Conservation (phyloP, 2,888 invertebrate species). For the Falcaria lacertinaria region DNA sequence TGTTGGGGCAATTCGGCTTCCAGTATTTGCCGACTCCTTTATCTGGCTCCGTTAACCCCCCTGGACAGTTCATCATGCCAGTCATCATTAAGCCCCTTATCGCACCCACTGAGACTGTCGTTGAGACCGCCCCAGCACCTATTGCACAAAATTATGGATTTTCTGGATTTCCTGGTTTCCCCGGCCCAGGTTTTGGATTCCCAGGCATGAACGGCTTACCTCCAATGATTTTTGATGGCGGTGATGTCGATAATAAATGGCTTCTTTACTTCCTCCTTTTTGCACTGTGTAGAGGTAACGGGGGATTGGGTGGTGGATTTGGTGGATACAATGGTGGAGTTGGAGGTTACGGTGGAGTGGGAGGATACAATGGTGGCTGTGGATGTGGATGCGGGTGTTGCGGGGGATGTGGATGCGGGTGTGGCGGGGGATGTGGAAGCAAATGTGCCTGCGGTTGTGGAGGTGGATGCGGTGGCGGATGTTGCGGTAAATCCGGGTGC, state of each 20-base stretch:
- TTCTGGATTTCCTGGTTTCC: slow-evolving; percentile 12
- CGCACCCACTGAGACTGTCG: slow-evolving; percentile 20
- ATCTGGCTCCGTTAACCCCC: background rate
- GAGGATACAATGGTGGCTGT: slow-evolving; percentile 10
- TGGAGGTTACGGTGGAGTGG: slow-evolving; percentile 14
- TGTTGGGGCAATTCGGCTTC: background rate
- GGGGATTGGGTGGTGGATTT: slow-evolving; percentile 12
- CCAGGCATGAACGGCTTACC: slow-evolving; percentile 23
- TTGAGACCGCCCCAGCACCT: slow-evolving; percentile 14
- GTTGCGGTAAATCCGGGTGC: background rate
- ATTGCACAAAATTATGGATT: slow-evolving; percentile 14
- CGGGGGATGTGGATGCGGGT: background rate
- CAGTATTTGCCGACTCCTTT: background rate
- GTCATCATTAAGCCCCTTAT: slow-evolving; percentile 42
- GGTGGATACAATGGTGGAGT: slow-evolving; percentile 14
- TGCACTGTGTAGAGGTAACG: slow-evolving; percentile 30
- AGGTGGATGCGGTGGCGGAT: background rate
- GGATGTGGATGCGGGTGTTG: background rate
- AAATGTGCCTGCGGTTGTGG: background rate
- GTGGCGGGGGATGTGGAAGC: background rate
- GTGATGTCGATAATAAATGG: slow-evolving; percentile 28
- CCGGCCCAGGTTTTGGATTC: slow-evolving; percentile 3
- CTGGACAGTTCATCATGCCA: slow-evolving; percentile 44
- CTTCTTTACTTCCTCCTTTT: slow-evolving; percentile 46
- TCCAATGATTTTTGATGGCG: slow-evolving; percentile 31